Evolutionary conservation across 53 echinoderm and acorn worm species (phyloP), one percentile per base, ranked within the genome.

Genomic region (Hippasteria phrygiana): DNA sequence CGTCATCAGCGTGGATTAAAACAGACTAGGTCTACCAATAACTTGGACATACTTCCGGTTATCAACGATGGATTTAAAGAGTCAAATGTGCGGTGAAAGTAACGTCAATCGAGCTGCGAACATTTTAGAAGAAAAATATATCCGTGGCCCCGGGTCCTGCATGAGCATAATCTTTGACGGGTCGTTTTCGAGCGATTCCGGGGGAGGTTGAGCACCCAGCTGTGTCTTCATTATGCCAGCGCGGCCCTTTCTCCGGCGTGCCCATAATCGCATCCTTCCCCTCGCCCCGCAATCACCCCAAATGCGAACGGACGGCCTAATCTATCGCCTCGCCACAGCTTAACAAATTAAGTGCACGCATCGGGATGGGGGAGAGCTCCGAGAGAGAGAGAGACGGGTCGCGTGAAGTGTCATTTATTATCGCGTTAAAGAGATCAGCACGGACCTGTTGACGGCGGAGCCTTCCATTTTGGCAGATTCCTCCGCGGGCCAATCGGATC

Each of bases 261-360:
- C 7, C 16, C 34, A 34, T 46, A 43, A 64, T 43, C 20, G 5
- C 83, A 41, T 13, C 65, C 40, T 67, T 5, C 22, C 46, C 39
- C 18, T 43, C 43, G 42, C 46, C 56, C 22, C 17, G 13, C 35
- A 43, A 81, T 37, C 37, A 33, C 40, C 85, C 37, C 51, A 85
- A 83, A 85, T 71, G 35, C 53, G 34, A 85, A 85, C 47, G n/a
- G 85, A 85, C 71, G 85, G 37, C 47, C 71, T 85, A 85, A 85
- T 85, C 71, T 85, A 71, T 71, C 85, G 39, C 70, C 37, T 41
- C 71, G 34, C 51, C 20, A 53, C 85, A 71, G 51, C 85, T 85
- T 85, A 85, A 85, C 85, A 85, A 85, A 85, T 85, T 85, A 85
- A 85, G 70, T 71, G 70, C 85, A 85, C 85, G 85, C n/a, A 48